These are phyloP conservation scores for Argyresthia goedartella DNA, from an alignment of 2,888 invertebrate species.

Conservation along the genomic window DNA sequence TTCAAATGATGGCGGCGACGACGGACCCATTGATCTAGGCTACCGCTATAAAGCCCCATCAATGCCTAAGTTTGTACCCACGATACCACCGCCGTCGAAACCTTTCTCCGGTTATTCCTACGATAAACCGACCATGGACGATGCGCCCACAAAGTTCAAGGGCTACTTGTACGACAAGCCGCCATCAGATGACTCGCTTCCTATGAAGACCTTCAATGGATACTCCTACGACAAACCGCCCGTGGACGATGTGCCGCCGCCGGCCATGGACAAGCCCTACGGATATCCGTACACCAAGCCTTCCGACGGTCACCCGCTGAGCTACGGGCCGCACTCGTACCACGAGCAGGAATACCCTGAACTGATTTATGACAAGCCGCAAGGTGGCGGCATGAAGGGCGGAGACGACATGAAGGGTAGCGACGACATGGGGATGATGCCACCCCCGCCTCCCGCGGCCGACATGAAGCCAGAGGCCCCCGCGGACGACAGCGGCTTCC, in stretches of 20 bases:
- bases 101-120: slow-evolving; percentile 47
- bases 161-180: slow-evolving; percentile 55
- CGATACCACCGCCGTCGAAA: slow-evolving; percentile 33
- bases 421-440: slow-evolving; percentile 40
- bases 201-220: slow-evolving; percentile 31
- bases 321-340: slow-evolving; percentile 26
- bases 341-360: slow-evolving; percentile 39
- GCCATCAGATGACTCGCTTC: slow-evolving; percentile 24
- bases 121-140: slow-evolving; percentile 36
- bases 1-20: slow-evolving; percentile 22
- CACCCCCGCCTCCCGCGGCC: slow-evolving; percentile 31
- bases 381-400: slow-evolving; percentile 20
- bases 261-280: slow-evolving; percentile 12
- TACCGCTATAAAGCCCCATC: slow-evolving; percentile 46
- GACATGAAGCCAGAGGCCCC: slow-evolving; percentile 22
- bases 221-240: slow-evolving; percentile 1
- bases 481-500: slow-evolving; percentile 47
- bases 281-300: slow-evolving; percentile 5
- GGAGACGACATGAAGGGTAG: slow-evolving; percentile 21
- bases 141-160: slow-evolving; percentile 32
- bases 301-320: slow-evolving; percentile 15
- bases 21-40: slow-evolving; percentile 29
- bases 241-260: slow-evolving; percentile 19
- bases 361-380: slow-evolving; percentile 40
- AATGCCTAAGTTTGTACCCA: slow-evolving; percentile 28